phyloP scores from a whole-genome alignment of 1,140 invertebrate species.

The Lanistes nyassanus region DNA sequence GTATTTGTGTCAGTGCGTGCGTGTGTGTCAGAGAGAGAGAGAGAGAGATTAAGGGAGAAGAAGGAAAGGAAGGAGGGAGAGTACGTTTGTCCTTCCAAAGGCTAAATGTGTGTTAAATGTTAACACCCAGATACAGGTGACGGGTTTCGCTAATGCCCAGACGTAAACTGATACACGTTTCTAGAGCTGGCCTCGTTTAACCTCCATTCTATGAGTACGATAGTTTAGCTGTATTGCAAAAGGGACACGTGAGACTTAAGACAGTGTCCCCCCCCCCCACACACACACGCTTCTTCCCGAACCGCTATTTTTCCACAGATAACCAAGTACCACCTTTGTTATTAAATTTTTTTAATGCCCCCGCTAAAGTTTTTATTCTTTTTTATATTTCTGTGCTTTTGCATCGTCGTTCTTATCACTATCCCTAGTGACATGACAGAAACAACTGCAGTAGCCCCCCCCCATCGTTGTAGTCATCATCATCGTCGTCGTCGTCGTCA shows the following conservation, averaged over 20 bases:
- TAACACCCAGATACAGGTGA: background rate
- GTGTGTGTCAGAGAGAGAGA: background rate
- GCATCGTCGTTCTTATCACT: slow-evolving; percentile 1
- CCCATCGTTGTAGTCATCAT: too few relatives aligned
- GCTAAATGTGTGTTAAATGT: background rate
- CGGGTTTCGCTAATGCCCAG: background rate
- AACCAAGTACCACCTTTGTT: background rate
- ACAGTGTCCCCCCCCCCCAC: background rate
- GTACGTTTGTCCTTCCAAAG: background rate
- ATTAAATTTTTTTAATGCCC: background rate
- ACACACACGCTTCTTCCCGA: slow-evolving; percentile 2
- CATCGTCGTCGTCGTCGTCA: background rate
- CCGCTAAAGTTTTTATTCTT: background rate
- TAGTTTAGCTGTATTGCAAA: too few relatives aligned
- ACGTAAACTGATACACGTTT: background rate
- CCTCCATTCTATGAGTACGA: too few relatives aligned
- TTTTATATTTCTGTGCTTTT: background rate
- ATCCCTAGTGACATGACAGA: background rate
- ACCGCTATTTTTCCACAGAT: background rate
- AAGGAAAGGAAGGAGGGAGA: slow-evolving; percentile 3
- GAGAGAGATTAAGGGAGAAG: slow-evolving; percentile 8
- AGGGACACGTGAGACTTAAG: background rate
- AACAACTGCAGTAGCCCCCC: background rate
- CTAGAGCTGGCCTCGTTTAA: background rate
- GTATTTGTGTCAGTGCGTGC: background rate